These are phyloP conservation scores for Epicampocera succincta DNA, from an alignment of 2,888 invertebrate species.

Conservation along the genomic window DNA sequence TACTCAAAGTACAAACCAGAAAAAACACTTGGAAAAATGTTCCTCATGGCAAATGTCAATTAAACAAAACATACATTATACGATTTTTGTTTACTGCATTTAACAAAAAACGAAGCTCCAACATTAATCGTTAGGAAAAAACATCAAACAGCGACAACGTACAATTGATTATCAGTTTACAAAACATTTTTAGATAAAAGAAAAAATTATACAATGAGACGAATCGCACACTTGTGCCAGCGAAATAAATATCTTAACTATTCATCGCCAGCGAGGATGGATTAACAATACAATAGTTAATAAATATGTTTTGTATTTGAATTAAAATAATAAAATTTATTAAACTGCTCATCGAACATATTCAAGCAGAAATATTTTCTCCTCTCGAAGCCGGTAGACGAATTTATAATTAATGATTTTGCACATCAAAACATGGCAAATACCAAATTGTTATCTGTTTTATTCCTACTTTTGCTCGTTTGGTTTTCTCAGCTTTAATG, in stretches of 20 bases:
- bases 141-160: conserved; percentile 45
- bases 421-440: conserved; percentile 54
- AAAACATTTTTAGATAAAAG: conserved; percentile 49
- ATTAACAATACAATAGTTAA: conserved; percentile 60
- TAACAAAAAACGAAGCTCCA: conserved; percentile 21
- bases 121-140: conserved; percentile 17
- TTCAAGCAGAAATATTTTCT: neutral
- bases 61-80: conserved; percentile 52
- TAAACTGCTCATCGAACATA: conserved; percentile 36
- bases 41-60: conserved; percentile 67
- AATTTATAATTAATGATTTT: conserved; percentile 63
- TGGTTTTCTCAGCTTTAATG: neutral
- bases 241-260: neutral
- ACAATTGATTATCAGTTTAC: conserved; percentile 58
- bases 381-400: conserved; percentile 33
- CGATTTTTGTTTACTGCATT: neutral
- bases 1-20: conserved; percentile 25
- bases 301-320: conserved; percentile 53
- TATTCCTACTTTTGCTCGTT: neutral
- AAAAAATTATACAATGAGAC: conserved; percentile 4
- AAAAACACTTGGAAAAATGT: conserved; percentile 12
- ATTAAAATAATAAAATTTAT: conserved; percentile 61
- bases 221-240: neutral
- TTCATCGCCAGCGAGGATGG: conserved; percentile 5
- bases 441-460: conserved; percentile 44